Percentiles rank a stretch among this genome's conserved stretches.
phyloP scores from a whole-genome alignment of 2,888 invertebrate species.

The Halocaridina rubra region DNA sequence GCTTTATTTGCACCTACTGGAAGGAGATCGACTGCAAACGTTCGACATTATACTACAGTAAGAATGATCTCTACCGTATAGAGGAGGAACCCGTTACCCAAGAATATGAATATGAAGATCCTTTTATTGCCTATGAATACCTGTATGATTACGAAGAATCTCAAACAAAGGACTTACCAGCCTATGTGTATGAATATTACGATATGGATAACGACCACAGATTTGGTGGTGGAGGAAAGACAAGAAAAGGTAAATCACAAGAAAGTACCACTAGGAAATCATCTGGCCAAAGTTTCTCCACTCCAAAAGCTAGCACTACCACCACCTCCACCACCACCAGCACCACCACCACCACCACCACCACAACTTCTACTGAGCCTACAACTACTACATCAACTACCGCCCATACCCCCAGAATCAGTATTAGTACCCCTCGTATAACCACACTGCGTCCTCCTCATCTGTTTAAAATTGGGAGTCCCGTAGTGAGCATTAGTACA shows the following conservation, averaged over 20 bases:
- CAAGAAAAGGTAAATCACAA: slow-evolving; percentile 30
- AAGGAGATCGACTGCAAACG: slow-evolving; percentile 65
- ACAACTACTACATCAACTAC: background rate
- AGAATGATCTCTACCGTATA: slow-evolving; percentile 51
- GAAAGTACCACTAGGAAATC: background rate
- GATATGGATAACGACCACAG: slow-evolving; percentile 20
- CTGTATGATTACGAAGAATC: slow-evolving; percentile 42
- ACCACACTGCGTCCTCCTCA: slow-evolving; percentile 37
- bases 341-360: slow-evolving; percentile 20
- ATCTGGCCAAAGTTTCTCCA: background rate
- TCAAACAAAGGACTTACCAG: slow-evolving; percentile 6
- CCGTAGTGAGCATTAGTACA: slow-evolving; percentile 48
- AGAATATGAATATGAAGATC: slow-evolving; percentile 32
- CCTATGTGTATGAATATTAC: slow-evolving; percentile 28
- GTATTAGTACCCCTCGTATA: slow-evolving; percentile 28
- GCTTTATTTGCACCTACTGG: slow-evolving; percentile 67
- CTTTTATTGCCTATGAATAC: slow-evolving; percentile 29
- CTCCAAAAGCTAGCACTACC: slow-evolving; percentile 13
- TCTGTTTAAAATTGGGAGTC: slow-evolving; percentile 40
- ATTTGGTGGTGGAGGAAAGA: background rate
- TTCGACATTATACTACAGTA: slow-evolving; percentile 57
- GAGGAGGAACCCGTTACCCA: slow-evolving; percentile 9
- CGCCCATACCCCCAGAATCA: too few species aligned
- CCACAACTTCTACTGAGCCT: slow-evolving; percentile 18
- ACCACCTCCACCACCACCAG: slow-evolving; percentile 30